A percentile compares a stretch with the other conserved stretches of the same genome.
Conservation (phyloP, 1,140 invertebrate species). For the Bacillus rossius region DNA sequence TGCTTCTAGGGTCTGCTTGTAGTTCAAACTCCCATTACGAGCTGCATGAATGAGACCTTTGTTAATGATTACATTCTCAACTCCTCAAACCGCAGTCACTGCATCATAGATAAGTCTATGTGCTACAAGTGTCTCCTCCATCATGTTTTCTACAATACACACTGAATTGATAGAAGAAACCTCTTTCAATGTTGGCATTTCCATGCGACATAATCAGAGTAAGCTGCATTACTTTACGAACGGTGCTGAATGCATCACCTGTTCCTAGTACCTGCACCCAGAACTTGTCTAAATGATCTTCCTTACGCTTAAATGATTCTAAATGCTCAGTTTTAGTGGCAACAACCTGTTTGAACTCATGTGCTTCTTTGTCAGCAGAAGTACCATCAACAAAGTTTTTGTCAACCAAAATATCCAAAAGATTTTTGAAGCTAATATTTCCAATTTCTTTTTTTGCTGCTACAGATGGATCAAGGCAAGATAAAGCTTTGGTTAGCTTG, state of each 20-base stretch:
- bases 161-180: constrained; percentile 18
- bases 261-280: background rate
- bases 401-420: too few species aligned
- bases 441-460: too few species aligned
- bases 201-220: constrained; percentile 11
- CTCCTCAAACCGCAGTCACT: constrained; percentile 6
- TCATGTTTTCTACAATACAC: constrained; percentile 19
- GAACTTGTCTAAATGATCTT: constrained; percentile 8
- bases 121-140: constrained; percentile 6
- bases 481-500: constrained; percentile 8
- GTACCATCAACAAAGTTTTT: too few species aligned
- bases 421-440: too few species aligned
- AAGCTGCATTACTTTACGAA: constrained; percentile 11
- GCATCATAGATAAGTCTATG: constrained; percentile 14
- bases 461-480: constrained; percentile 9
- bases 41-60: constrained; percentile 11
- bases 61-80: constrained; percentile 11
- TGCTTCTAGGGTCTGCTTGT: constrained; percentile 7
- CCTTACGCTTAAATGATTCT: constrained; percentile 1
- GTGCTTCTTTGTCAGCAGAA: too few species aligned
- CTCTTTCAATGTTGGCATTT: too few species aligned
- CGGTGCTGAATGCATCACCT: background rate
- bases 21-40: constrained; percentile 12
- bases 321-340: background rate
- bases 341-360: too few species aligned